phyloP scores from a whole-genome alignment of 2,888 invertebrate genomes.

The Aspidiotus destructor region DNA sequence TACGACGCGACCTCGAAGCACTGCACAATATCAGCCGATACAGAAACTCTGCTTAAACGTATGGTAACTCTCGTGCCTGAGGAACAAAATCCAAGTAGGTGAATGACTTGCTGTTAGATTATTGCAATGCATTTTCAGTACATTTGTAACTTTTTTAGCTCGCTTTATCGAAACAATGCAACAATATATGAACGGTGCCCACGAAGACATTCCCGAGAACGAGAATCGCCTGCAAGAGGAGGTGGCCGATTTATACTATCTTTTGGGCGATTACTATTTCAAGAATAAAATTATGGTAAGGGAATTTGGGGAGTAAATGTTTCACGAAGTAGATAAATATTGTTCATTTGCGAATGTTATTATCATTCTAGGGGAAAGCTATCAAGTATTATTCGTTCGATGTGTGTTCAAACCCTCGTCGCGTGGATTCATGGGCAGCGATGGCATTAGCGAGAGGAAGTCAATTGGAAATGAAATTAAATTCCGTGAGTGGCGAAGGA shows the following conservation, averaged over 20 bases:
- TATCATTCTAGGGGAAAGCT: constrained; percentile 44
- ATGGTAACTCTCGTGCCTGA: constrained; percentile 59
- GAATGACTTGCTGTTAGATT: background rate
- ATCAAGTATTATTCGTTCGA: constrained; percentile 75
- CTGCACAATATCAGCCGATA: constrained; percentile 60
- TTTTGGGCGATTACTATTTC: constrained; percentile 87
- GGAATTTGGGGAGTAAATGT: background rate
- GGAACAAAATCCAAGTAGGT: constrained; percentile 53
- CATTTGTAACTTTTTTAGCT: constrained; percentile 28
- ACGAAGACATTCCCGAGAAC: constrained; percentile 47
- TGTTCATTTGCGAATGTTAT: background rate
- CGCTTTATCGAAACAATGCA: constrained; percentile 53
- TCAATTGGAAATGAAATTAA: constrained; percentile 68
- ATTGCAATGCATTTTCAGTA: background rate
- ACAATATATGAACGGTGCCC: constrained; percentile 57
- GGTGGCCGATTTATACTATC: constrained; percentile 53
- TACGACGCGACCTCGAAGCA: constrained; percentile 59
- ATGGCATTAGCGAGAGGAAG: constrained; percentile 71
- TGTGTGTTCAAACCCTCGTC: constrained; percentile 63
- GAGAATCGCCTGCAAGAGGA: constrained; percentile 36
- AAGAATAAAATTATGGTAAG: constrained; percentile 49
- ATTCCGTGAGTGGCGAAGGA: constrained; percentile 45
- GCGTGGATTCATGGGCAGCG: constrained; percentile 89
- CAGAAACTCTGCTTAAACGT: constrained; percentile 61
- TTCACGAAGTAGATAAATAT: background rate